A percentile compares a stretch with the other conserved stretches of the same genome.
These are phyloP conservation scores for Spea bombifrons DNA, from an alignment of 2,113 vertebrate genomes.

Conservation along the genomic window DNA sequence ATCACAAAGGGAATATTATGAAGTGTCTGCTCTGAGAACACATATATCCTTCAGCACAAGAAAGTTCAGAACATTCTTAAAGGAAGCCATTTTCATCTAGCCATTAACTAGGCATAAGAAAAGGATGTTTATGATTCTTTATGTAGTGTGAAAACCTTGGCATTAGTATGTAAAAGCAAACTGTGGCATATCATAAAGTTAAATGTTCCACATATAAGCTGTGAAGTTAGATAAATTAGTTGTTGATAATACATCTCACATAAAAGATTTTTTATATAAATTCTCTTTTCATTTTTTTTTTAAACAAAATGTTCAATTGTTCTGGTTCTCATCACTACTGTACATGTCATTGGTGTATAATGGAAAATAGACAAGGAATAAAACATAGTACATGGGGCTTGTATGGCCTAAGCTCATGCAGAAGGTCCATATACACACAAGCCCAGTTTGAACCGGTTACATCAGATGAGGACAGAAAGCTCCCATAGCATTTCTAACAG, in stretches of 20 bases:
- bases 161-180: constrained; percentile 35
- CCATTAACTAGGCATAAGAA: constrained; percentile 9
- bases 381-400: too few relatives aligned
- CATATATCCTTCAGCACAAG: constrained; percentile 33
- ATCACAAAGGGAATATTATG: constrained; percentile 61
- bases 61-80: constrained; percentile 16
- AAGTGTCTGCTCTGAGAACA: not conserved
- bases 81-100: constrained; percentile 33
- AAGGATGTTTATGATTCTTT: constrained; percentile 41
- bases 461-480: too few relatives aligned
- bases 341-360: too few relatives aligned
- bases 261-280: too few relatives aligned
- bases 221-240: constrained; percentile 20
- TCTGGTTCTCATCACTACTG: too few relatives aligned
- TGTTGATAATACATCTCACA: not conserved
- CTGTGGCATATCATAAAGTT: constrained; percentile 25
- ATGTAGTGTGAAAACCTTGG: constrained; percentile 38
- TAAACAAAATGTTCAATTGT: not conserved
- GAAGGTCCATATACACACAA: too few relatives aligned
- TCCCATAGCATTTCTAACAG: too few relatives aligned
- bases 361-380: too few relatives aligned
- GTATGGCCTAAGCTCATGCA: too few relatives aligned
- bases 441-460: too few relatives aligned
- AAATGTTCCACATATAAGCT: constrained; percentile 25
- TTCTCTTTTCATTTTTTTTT: too few relatives aligned